A percentile compares a stretch with the other conserved stretches of the same genome.
Conservation (phyloP, 2,888 invertebrate genomes). For the Aleiodes alternator region DNA sequence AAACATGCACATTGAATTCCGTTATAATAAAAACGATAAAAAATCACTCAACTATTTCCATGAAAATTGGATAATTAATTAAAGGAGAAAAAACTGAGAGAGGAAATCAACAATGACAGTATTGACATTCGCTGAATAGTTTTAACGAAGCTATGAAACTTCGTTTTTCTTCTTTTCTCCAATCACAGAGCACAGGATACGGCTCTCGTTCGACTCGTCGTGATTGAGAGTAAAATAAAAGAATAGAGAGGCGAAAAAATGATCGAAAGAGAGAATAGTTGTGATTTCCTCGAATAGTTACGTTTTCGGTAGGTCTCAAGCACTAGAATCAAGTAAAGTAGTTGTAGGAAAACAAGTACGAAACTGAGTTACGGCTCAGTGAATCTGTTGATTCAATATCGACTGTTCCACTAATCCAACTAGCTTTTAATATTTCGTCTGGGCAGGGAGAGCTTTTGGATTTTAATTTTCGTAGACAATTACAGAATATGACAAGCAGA, state of each 20-base stretch:
- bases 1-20: too few species aligned
- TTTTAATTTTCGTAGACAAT: not conserved
- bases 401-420: constrained; percentile 57
- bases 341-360: constrained; percentile 16
- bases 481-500: constrained; percentile 14
- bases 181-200: too few species aligned
- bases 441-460: constrained; percentile 24
- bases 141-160: constrained; percentile 8
- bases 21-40: too few species aligned
- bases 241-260: too few species aligned
- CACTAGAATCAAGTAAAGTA: constrained; percentile 4
- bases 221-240: not conserved
- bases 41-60: too few species aligned
- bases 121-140: constrained; percentile 20
- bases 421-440: constrained; percentile 42
- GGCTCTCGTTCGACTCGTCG: too few species aligned
- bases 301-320: constrained; percentile 24
- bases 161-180: not conserved
- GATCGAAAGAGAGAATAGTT: not conserved
- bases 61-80: not conserved
- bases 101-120: not conserved
- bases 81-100: not conserved
- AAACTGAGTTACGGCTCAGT: constrained; percentile 47
- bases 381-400: constrained; percentile 57
- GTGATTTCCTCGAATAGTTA: constrained; percentile 1